phyloP scores from a whole-genome alignment of 1,140 invertebrate genomes.

The Aphelenchoides fujianensis region DNA sequence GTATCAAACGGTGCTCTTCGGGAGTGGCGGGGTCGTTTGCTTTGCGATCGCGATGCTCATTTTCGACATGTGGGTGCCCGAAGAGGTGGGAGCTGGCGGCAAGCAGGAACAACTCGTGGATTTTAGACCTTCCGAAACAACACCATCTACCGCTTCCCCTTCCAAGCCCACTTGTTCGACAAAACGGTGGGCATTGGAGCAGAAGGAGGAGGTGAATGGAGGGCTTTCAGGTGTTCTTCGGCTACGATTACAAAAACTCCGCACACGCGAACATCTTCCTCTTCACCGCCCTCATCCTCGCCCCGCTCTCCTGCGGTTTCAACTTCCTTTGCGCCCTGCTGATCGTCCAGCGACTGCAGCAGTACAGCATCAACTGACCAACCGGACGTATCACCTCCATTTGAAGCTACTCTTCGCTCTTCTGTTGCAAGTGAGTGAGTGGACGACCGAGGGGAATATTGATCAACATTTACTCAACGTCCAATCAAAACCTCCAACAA shows the following conservation, averaged over 20 bases:
- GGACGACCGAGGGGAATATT: no score
- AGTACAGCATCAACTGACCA: slow-evolving; percentile 23
- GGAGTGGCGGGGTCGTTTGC: slow-evolving; percentile 19
- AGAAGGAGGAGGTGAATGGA: neutral
- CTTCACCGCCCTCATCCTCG: slow-evolving; percentile 12
- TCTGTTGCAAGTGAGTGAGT: slow-evolving; percentile 16
- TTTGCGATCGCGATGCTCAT: slow-evolving; percentile 19
- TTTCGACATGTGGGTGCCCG: slow-evolving; percentile 21
- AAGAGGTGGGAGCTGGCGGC: neutral
- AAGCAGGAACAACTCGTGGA: neutral
- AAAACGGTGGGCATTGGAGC: slow-evolving; percentile 18
- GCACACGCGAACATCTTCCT: slow-evolving; percentile 27
- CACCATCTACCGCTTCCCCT: slow-evolving; percentile 17
- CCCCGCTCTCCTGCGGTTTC: slow-evolving; percentile 21
- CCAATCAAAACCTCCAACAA: neutral
- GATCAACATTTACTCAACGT: slow-evolving; percentile 7
- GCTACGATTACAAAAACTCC: slow-evolving; percentile 29
- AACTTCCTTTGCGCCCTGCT: slow-evolving; percentile 26
- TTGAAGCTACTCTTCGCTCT: slow-evolving; percentile 23
- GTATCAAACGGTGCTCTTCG: slow-evolving; percentile 11
- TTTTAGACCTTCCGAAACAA: slow-evolving; percentile 19
- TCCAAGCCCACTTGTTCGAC: slow-evolving; percentile 20
- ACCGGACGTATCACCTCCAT: slow-evolving; percentile 23
- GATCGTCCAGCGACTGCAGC: slow-evolving; percentile 17
- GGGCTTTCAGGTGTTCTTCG: slow-evolving; percentile 21